Base-by-base conservation (phyloP, 2,113 vertebrate genomes). In the Chloebia gouldiae region DNA sequence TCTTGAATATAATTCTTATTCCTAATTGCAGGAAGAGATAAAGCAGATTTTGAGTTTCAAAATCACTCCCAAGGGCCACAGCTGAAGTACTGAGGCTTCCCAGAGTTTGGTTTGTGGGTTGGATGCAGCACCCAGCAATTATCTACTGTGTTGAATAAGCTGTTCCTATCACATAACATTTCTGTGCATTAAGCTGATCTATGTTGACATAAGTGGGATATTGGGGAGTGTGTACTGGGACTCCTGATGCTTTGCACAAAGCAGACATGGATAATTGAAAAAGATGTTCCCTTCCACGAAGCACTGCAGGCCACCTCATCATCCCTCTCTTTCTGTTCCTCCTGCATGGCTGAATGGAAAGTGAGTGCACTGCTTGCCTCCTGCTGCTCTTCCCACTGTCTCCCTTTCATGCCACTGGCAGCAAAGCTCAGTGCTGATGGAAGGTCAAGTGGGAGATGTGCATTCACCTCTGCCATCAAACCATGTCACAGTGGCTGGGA, bases 251-350 rank as follows among this genome's bases (percentile, higher is more conserved):
- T 76, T 86, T 64, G 57, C 64, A 94, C 76, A 77, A 19, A 56
- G 30, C 54, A 77, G 73, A 82, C 33, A 39, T 3, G 28, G 82
- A 49, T 94, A 96, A 95, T 37, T 92, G 85, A 73, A 93, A 95
- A 94, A 65, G 35, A 86, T 86, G 44, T 75, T 92, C 51, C 65
- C 22, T 88, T 93, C 64, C 40, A 64, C 88, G 71, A 60, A 86
- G 60, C 90, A 81, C 79, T 92, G 85, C 71, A 68, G 87, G 92
- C 64, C 71, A 80, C 60, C 94, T 77, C 71, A 56, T 77, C 90
- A 64, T 86, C 51, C 27, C 71, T 86, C 54, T 44, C 71, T 61
- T 69, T 70, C 35, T 23, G 4, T 35, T 83, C 85, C 71, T 86
- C n/a, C 68, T 86, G 75, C 72, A 27, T 7, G 64, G 64, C 40